These are phyloP conservation scores for Heliangelus exortis DNA, from an alignment of 2,797 vertebrate genomes.

Conservation along the genomic window DNA sequence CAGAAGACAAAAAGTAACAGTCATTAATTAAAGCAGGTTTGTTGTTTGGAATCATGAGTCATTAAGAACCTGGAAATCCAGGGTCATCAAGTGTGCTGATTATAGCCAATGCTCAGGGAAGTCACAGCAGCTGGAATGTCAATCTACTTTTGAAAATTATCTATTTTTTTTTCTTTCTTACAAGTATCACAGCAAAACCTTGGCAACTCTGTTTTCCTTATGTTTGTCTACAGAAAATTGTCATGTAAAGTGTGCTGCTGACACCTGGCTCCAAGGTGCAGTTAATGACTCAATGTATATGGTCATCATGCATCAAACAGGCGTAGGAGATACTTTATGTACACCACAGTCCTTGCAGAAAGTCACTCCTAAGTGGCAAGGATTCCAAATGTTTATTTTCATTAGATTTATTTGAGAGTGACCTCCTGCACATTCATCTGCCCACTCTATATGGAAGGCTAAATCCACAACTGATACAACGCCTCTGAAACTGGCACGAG, in stretches of 20 bases:
- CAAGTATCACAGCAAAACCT: conserved; percentile 8
- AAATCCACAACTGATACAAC: conserved; percentile 60
- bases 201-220: conserved; percentile 40
- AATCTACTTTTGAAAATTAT: neutral
- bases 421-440: conserved; percentile 62
- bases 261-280: conserved; percentile 58
- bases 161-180: neutral
- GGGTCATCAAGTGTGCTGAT: neutral
- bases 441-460: conserved; percentile 40
- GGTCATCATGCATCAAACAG: conserved; percentile 52
- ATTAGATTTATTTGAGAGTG: conserved; percentile 61
- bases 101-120: neutral
- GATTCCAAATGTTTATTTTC: conserved; percentile 39
- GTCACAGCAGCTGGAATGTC: neutral
- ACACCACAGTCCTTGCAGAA: conserved; percentile 52
- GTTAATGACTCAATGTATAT: conserved; percentile 64
- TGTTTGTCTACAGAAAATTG: conserved; percentile 50
- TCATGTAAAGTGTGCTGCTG: neutral
- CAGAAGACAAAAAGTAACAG: conserved; percentile 39
- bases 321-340: conserved; percentile 57
- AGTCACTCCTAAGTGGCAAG: conserved; percentile 59
- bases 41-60: conserved; percentile 34
- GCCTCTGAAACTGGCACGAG: conserved; percentile 67
- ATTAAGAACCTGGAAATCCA: conserved; percentile 59
- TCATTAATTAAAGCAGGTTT: conserved; percentile 40